phyloP scores from a whole-genome alignment of 2,113 vertebrate genomes.

The Cariama cristata region DNA sequence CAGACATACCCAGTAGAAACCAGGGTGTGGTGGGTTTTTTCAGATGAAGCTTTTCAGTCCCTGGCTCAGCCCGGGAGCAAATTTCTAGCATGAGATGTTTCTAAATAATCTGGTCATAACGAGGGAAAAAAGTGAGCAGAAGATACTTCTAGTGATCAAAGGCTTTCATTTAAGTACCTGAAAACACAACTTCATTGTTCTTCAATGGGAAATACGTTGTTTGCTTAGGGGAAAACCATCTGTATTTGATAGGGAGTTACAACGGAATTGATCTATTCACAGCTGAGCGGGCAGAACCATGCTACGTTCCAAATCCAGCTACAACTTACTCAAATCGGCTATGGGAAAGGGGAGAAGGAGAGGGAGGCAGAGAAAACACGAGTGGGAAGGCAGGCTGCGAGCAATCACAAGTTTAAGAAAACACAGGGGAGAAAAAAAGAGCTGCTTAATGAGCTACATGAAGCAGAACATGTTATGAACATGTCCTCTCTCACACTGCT shows the following conservation, averaged over 20 bases:
- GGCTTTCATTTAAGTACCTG: not conserved
- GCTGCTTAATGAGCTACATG: not conserved
- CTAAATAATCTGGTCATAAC: not conserved
- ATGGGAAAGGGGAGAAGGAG: not conserved
- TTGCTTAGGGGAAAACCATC: not conserved
- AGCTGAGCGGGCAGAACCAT: not conserved
- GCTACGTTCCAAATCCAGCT: not conserved
- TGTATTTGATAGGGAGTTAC: not conserved
- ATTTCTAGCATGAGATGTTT: not conserved
- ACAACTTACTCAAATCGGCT: not conserved
- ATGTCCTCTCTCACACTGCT: not conserved
- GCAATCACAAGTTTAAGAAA: slow-evolving; percentile 32
- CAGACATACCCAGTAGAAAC: not conserved
- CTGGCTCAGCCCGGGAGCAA: not conserved
- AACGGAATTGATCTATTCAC: not conserved
- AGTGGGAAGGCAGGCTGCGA: slow-evolving; percentile 1
- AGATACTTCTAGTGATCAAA: not conserved
- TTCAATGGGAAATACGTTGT: not conserved
- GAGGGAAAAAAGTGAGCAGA: not conserved
- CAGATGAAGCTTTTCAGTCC: not conserved
- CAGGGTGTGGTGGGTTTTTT: not conserved
- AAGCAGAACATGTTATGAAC: not conserved
- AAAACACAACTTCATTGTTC: not conserved
- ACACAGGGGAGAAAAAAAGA: not conserved
- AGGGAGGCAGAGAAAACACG: slow-evolving; percentile 17